Evolutionary conservation across 2,113 vertebrate genomes (phyloP).

Genomic region (Protomyctophum bolini): DNA sequence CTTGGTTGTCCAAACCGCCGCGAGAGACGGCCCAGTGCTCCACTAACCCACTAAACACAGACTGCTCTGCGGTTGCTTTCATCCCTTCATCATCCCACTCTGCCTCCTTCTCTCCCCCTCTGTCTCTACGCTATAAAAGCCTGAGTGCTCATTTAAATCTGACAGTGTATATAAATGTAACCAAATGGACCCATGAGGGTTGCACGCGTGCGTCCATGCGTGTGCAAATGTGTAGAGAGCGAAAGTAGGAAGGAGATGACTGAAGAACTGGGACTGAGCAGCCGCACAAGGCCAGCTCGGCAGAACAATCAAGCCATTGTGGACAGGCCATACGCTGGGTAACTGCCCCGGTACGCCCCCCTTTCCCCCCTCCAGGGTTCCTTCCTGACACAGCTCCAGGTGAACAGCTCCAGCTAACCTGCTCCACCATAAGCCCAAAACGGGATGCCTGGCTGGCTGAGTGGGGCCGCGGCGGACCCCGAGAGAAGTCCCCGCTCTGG

Average conservation of each 20-base stretch:
- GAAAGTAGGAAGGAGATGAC: constrained; percentile 18
- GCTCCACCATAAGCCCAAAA: not conserved
- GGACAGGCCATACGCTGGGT: constrained; percentile 12
- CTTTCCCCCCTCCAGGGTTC: not conserved
- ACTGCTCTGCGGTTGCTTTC: constrained; percentile 65
- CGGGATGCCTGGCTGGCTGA: too few species aligned
- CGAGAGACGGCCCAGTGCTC: constrained; percentile 52
- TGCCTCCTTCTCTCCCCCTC: constrained; percentile 23
- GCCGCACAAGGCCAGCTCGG: constrained; percentile 8
- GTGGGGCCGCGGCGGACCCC: too few species aligned
- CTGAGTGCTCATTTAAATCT: too few species aligned
- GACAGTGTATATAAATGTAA: too few species aligned
- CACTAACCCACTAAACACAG: constrained; percentile 75
- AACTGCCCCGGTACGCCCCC: not conserved
- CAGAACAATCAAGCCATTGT: constrained; percentile 44
- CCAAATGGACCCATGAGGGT: too few species aligned
- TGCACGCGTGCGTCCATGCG: too few species aligned
- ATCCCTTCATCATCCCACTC: constrained; percentile 37
- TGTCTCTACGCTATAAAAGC: constrained; percentile 15
- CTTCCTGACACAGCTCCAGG: not conserved
- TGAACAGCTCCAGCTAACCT: constrained; percentile 23
- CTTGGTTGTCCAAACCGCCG: constrained; percentile 39
- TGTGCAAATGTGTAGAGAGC: too few species aligned
- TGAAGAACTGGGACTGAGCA: not conserved
- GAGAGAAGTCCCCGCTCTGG: too few species aligned